Conservation (phyloP, 2,113 vertebrate species). For the Lophochroa leadbeateri region DNA sequence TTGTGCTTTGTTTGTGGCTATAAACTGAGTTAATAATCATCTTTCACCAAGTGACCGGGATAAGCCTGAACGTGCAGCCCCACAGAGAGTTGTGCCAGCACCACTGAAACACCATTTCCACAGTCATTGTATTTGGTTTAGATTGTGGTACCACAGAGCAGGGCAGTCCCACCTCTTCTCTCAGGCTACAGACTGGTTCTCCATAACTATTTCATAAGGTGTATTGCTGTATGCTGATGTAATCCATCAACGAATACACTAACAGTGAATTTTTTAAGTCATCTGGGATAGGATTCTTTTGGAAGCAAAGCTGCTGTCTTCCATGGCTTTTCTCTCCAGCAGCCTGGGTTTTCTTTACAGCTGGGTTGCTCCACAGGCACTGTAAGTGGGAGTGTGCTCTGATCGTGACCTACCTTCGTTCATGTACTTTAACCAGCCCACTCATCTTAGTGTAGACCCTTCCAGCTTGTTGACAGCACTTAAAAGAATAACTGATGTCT, state of each 20-base stretch:
- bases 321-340: not conserved
- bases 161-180: not conserved
- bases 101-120: not conserved
- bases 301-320: not conserved
- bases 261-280: not conserved
- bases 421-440: not conserved
- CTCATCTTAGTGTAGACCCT: not conserved
- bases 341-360: not conserved
- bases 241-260: not conserved
- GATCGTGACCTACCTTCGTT: not conserved
- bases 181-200: not conserved
- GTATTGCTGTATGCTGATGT: not conserved
- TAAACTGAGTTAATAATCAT: slow-evolving; percentile 20
- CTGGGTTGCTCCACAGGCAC: not conserved
- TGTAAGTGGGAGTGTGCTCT: not conserved
- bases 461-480: not conserved
- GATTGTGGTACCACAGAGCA: not conserved
- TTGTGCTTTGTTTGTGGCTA: not conserved
- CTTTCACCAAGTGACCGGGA: not conserved
- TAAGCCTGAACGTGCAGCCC: not conserved
- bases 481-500: not conserved
- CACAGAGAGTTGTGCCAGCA: not conserved
- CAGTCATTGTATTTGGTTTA: not conserved
- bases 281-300: not conserved
- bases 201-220: not conserved